Evolutionary conservation across 2,888 invertebrate genomes (phyloP), one percentile per base, ranked within the genome.

Genomic region (Eupsilia transversa): DNA sequence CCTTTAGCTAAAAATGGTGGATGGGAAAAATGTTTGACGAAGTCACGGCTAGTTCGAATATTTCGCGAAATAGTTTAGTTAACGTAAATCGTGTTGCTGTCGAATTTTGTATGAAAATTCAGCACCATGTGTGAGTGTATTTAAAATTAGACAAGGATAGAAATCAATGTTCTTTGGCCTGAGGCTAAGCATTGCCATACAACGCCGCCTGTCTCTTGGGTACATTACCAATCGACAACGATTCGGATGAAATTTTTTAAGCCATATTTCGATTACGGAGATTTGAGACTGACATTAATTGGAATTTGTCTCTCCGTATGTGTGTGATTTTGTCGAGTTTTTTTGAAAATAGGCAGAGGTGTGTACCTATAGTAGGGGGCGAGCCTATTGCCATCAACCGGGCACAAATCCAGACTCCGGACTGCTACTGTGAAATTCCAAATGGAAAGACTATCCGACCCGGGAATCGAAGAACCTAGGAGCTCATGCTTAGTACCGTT

Each of bases 1-100:
- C 43, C 54, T 73, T 56, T 56, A n/a, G 46, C 60, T 49, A 41
- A 66, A 61, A 77, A 56, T 49, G 3, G 61, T 56, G 54, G 41
- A 65, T n/a, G 14, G 23, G 27, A 56, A 60, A 74, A 72, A 61
- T 56, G 23, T 20, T 72, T 79, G 46, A 46, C 59, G 27, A 20
- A 43, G 77, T 46, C 41, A 27, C 17, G 17, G 23, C 27, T 33
- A 1, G 35, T 12, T 20, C 14, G 27, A 52, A 52, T 76, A 27
- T 67, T 41, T 67, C 2, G 35, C 27, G 4, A 35, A 1, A 38
- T 23, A 30, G 56, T 27, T 57, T 12, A 12, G 23, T 46, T 35
- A 12, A 33, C 3, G 10, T n/a, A 33, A 65, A 65, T 5, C n/a
- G 33, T n/a, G 33, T 52, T n/a, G 2, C 17, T 49, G 3, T 46